Base-by-base conservation (phyloP, 2,113 vertebrate genomes). In the Mus pahari region DNA sequence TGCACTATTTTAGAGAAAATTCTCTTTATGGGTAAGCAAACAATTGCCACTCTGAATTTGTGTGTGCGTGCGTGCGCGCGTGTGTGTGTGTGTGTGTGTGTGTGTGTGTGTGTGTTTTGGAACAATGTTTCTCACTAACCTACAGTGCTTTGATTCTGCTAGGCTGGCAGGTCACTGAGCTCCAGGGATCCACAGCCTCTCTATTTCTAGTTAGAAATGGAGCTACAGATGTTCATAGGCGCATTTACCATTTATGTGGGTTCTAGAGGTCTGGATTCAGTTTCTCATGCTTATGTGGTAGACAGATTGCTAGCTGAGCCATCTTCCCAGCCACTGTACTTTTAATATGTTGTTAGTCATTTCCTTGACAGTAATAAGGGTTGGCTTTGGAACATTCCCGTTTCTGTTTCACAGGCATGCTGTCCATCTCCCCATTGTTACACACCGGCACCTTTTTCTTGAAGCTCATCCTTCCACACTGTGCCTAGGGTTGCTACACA, bases 271-370 rank as follows among this genome's bases (percentile, higher is more conserved):
- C 42, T 33, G 17, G 24, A 64, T 45, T 86, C 39, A 86, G 39
- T 17, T 45, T 64, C 62, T 48, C 9, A 36, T 31, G 62, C 62
- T 36, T 84, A 13, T 48, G 28, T 45, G 39, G 3, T 9, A 84
- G 58, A 19, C 58, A 19, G 8, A 48, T 64, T 62, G 17, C 8
- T 45, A 48, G 12, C 42, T 7, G 28, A 36, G 28, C 36, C 83
- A 68, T 86, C 39, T 64, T 11, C 28, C 1, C 16, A 66, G 62
- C 4, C 13, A 7, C 28, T 87, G 87, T 83, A 78, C n/a, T 95
- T 97, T 86, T 50, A 79, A 94, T 60, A 42, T 71, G 48, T 83
- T 73, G 16, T 70, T 91, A 81, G n/a, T 53, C 86, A 84, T 60
- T 86, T 45, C 33, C 42, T 86, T 75, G 20, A 19, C 70, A 87